Evolutionary conservation across 1,140 invertebrate genomes (phyloP), one percentile per base, ranked within the genome.

Genomic region (Ceratina japonica): DNA sequence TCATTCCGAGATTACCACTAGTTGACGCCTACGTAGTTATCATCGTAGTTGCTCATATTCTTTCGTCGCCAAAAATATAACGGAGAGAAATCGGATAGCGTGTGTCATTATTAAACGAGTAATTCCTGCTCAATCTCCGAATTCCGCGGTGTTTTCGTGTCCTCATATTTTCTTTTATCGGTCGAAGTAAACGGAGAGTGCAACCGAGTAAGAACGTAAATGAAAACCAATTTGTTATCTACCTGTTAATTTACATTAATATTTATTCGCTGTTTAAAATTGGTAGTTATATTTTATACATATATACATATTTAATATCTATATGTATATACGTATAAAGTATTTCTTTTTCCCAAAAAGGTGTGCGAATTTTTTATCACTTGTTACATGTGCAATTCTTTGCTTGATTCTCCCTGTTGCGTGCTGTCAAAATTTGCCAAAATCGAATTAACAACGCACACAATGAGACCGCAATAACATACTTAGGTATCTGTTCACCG

Each of bases 11-110:
- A 56, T 59, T 13, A 66, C 54, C 69, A 81, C 54, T 44, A 52
- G 59, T 79, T 76, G 73, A 78, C n/a, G 82, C 74, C 70, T 81
- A 81, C 62, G 44, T 58, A 78, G 27, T 73, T 58, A 58, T 82
- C 79, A 65, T 85, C 44, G 68, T 69, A 78, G 37, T 70, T 82
- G 65, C 79, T 82, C 75, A 79, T 79, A 63, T 74, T 59, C 76
- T 81, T 56, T 31, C 82, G n/a, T 13, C 49, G 66, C 49, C 44
- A 62, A 58, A 73, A 44, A 52, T 13, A 20, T 27, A 64, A 24
- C 56, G 4, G 49, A 71, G 58, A 37, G 10, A 20, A 20, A 16
- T 54, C 18, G 10, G 18, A 7, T 3, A n/a, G 8, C 3, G 10
- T 3, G 37, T 52, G 20, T 54, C 31, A 73, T 61, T 76, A 22